Conservation (phyloP, 2,797 vertebrate genomes). For the Sphenodon punctatus region DNA sequence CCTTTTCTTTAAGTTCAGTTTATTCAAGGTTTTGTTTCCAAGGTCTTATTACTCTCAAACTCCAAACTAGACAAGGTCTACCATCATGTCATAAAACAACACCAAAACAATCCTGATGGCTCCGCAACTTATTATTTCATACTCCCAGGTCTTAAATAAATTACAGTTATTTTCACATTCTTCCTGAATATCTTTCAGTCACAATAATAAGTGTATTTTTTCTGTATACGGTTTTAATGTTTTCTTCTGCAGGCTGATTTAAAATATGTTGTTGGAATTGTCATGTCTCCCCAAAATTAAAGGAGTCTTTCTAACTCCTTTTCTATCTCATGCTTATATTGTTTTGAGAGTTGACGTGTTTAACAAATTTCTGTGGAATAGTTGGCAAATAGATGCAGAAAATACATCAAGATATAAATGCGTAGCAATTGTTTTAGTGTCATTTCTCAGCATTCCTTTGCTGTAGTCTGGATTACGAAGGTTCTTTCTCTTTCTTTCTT, state of each 20-base stretch:
- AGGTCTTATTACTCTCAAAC: conserved; percentile 82
- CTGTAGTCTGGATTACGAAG: conserved; percentile 38
- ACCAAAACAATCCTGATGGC: conserved; percentile 77
- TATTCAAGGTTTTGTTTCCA: conserved; percentile 84
- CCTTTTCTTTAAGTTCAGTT: conserved; percentile 77
- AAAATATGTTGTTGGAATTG: conserved; percentile 67
- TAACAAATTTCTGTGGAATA: conserved; percentile 56
- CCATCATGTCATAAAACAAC: conserved; percentile 76
- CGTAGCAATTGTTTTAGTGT: conserved; percentile 35
- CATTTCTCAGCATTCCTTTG: conserved; percentile 46
- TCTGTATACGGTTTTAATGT: conserved; percentile 62
- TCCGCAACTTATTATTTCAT: conserved; percentile 78
- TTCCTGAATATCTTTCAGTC: conserved; percentile 73
- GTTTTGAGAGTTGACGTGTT: conserved; percentile 66
- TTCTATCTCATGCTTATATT: conserved; percentile 57
- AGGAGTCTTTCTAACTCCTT: conserved; percentile 60
- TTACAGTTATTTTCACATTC: conserved; percentile 76
- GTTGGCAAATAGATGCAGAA: conserved; percentile 62
- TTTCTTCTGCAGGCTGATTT: conserved; percentile 65
- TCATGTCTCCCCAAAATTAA: conserved; percentile 67
- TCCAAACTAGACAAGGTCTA: conserved; percentile 80
- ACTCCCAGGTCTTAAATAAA: conserved; percentile 76
- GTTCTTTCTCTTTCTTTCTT: background rate
- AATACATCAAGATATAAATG: conserved; percentile 35
- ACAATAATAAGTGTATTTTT: conserved; percentile 68